Percentiles rank a stretch among this genome's conserved stretches.
Conservation (phyloP, 1,140 invertebrate species). For the Scaptomyza montana region DNA sequence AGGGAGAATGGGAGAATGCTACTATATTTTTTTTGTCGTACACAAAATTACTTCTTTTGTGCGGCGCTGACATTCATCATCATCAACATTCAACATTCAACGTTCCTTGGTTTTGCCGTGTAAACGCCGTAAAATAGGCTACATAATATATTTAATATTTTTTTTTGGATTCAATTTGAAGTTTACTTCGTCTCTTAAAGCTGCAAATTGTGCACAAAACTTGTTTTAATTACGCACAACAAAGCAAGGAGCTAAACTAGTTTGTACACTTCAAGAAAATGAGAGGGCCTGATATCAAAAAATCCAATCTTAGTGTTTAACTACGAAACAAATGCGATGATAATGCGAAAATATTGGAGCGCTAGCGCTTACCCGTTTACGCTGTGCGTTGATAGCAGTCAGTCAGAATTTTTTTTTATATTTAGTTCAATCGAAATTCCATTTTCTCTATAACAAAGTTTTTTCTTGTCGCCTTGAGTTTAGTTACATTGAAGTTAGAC, state of each 20-base stretch:
- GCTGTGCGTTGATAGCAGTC: no score
- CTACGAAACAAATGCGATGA: no score
- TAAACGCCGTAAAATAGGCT: conserved; percentile 64
- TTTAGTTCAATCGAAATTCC: no score
- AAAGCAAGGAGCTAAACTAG: conserved; percentile 6
- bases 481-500: no score
- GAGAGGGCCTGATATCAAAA: no score
- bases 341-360: no score
- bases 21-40: conserved; percentile 47
- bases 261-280: conserved; percentile 23
- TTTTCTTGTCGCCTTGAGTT: no score
- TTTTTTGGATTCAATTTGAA: conserved; percentile 50
- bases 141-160: conserved; percentile 62
- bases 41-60: conserved; percentile 82
- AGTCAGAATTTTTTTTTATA: no score
- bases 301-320: no score
- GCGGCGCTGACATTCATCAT: conserved; percentile 72
- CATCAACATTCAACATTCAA: conserved; percentile 70
- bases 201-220: conserved; percentile 14
- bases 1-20: background rate
- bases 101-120: conserved; percentile 29
- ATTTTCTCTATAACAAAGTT: no score
- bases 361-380: no score
- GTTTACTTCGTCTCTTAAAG: conserved; percentile 22
- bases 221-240: conserved; percentile 44